Base-by-base conservation (phyloP, 2,888 invertebrate species). In the Lasiommata megera region DNA sequence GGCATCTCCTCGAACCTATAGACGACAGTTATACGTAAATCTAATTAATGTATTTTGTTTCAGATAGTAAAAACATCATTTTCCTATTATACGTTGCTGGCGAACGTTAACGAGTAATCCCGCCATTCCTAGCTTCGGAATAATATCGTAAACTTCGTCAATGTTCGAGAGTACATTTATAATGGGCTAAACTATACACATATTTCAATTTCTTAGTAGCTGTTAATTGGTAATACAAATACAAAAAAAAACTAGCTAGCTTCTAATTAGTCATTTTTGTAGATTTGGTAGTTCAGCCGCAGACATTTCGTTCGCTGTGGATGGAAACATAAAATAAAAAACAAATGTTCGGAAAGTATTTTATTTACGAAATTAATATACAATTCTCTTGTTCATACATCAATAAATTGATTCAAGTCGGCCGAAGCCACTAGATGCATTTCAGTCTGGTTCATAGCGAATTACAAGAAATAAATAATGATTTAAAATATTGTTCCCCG, bases 281-380 rank as follows among this genome's bases (percentile, higher is more conserved):
- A n/a, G n/a, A n/a, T n/a, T n/a, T 23, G 23, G 3, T 23, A 23
- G 23, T 23, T 23, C 5, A 23, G 23, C 23, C 23, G 23, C 2
- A 23, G 23, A 23, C 5, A 23, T 23, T 23, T 23, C 2, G 23
- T 23, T 23, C 5, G 23, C 5, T 23, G 2, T 23, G 5, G 23
- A 3, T 23, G 23, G 23, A 23, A 34, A 44, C 34, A 18, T 17
- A 43, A 41, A 43, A 43, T 28, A 53, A 14, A n/a, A 18, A 9
- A n/a, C 60, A 60, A 65, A 70, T 75, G 77, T 80, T 80, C 66
- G 77, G 81, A 85, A 80, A 86, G 81, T 82, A 80, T 86, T 89
- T 89, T 89, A 90, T 89, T 90, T 83, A 88, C 80, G 87, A 89
- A 88, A 88, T 88, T 82, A 88, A 83, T 88, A 89, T 88, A 89